These are phyloP conservation scores for Frankliniella fusca DNA, from an alignment of 2,888 invertebrate species.

Conservation along the genomic window DNA sequence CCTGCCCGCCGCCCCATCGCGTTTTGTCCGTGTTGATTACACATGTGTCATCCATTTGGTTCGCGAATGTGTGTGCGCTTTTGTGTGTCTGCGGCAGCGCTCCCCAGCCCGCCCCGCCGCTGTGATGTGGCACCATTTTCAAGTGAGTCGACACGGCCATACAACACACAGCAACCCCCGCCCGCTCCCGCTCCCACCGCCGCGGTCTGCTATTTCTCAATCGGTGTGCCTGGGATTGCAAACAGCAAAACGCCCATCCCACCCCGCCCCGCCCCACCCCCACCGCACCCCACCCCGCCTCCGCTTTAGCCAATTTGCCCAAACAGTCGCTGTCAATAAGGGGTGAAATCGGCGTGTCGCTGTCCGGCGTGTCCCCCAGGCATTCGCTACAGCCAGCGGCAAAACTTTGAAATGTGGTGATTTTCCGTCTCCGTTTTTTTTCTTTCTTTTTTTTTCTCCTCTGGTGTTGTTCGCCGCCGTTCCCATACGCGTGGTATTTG, in stretches of 20 bases:
- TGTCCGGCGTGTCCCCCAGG: background rate
- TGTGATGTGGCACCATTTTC: constrained; percentile 1
- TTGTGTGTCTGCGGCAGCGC: background rate
- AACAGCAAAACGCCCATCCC: background rate
- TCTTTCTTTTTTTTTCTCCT: background rate
- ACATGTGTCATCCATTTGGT: background rate
- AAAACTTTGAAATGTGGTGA: constrained; percentile 16
- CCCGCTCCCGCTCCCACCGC: background rate
- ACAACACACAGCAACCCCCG: no score
- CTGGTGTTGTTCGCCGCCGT: background rate
- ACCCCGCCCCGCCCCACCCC: background rate
- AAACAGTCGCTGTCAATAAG: constrained; percentile 17
- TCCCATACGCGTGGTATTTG: background rate
- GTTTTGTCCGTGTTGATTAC: background rate
- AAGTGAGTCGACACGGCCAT: constrained; percentile 17
- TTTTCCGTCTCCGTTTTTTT: background rate
- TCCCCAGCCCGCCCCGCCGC: background rate
- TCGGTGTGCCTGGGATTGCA: background rate
- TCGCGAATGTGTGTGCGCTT: background rate
- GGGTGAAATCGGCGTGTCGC: constrained; percentile 3
- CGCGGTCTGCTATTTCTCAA: constrained; percentile 4
- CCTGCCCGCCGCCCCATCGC: background rate
- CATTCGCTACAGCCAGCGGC: background rate
- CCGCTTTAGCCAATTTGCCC: background rate
- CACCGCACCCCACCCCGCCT: no score